A percentile compares a stretch with the other conserved stretches of the same genome.
phyloP scores from a whole-genome alignment of 2,888 invertebrate genomes.

The Ernsta delagoae region DNA sequence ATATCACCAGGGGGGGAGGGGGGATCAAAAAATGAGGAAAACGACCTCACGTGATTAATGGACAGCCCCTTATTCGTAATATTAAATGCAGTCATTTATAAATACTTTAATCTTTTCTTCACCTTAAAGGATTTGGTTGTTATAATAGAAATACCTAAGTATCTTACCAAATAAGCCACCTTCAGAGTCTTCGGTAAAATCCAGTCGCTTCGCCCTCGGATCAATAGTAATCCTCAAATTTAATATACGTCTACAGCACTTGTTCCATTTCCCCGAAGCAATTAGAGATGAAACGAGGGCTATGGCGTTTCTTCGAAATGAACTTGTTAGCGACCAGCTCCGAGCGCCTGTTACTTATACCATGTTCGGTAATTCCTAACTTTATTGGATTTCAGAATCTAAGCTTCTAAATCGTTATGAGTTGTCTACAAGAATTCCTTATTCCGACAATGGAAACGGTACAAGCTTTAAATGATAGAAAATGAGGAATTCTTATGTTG shows the following conservation, averaged over 20 bases:
- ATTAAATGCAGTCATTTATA: background rate
- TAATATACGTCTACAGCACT: slow-evolving; percentile 38
- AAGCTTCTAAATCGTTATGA: background rate
- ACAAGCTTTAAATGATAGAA: too few species aligned
- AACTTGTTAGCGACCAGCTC: slow-evolving; percentile 48
- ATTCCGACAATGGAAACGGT: too few species aligned
- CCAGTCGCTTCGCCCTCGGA: slow-evolving; percentile 21
- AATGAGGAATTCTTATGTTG: too few species aligned
- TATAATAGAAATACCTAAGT: slow-evolving; percentile 5
- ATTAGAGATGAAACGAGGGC: slow-evolving; percentile 61
- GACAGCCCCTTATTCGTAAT: too few species aligned
- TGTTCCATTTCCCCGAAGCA: slow-evolving; percentile 58
- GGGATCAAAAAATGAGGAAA: too few species aligned
- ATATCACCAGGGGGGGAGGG: too few species aligned
- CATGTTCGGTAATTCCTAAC: slow-evolving; percentile 36
- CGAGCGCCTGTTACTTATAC: too few species aligned
- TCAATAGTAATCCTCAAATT: slow-evolving; percentile 49
- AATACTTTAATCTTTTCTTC: background rate
- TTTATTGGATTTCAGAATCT: slow-evolving; percentile 32
- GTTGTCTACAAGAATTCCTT: background rate
- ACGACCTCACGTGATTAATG: too few species aligned
- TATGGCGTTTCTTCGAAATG: slow-evolving; percentile 52
- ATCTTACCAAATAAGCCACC: background rate
- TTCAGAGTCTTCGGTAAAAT: background rate
- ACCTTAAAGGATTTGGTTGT: background rate